Base-by-base conservation (phyloP, 1,140 invertebrate genomes). In the Tetraneura akinire region DNA sequence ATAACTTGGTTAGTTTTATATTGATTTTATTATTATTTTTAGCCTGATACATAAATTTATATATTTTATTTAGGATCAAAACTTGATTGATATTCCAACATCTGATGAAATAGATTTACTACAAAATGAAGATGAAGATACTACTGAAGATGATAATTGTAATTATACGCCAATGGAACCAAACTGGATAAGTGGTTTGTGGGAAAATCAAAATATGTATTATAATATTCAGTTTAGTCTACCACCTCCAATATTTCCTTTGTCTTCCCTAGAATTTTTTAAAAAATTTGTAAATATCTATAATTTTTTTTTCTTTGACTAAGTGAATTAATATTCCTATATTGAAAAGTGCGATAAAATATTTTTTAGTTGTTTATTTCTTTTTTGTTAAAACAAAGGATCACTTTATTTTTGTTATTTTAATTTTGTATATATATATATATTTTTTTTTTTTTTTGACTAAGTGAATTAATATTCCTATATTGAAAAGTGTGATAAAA, bases 111-210 rank as follows among this genome's bases (percentile, higher is more conserved):
- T 21, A 60, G n/a, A 29, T 23, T 29, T n/a, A 60, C n/a, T 3
- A 29, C 21, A 13, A 0, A 29, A 21, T 9, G 26, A 4, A 60
- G 18, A 23, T 23, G 23, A 60, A 26, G 1, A n/a, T 23, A 60
- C 21, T 60, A n/a, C n/a, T 21, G 55, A 60, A n/a, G 55, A 23
- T 60, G 55, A 26, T 60, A 23, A 13, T 6, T 16, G n/a, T 8
- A 60, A 23, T 23, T 21, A 60, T 21, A 23, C 26, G 11, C 55
- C 23, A 60, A 29, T 29, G 47, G 47, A 16, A 49, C 47, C 47
- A 21, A 60, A 60, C 13, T 60, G 55, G 55, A 60, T 60, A 60
- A 60, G 13, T 21, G 55, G 55, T 60, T n/a, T 21, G 13, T 60
- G 55, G 55, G 55, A 60, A 26, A 60, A 60, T 23, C 55, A 23